Percentiles rank a stretch among this genome's conserved stretches.
Conservation (phyloP, 2,888 invertebrate species). For the Galerucella calmariensis region DNA sequence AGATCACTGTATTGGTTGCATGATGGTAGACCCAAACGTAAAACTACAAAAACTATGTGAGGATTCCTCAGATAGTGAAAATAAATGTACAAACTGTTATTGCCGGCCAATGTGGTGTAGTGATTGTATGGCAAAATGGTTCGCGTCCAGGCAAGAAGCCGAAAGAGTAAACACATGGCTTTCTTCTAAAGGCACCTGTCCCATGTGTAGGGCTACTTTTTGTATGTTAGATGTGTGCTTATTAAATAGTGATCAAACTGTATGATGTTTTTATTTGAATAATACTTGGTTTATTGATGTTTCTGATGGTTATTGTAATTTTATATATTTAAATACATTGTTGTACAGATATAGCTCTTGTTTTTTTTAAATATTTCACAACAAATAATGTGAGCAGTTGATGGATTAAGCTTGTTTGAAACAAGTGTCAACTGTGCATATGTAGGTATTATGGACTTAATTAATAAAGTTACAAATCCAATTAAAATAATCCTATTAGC, state of each 20-base stretch:
- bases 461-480: not conserved
- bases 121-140: conserved; percentile 88
- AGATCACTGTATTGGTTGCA: conserved; percentile 90
- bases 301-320: not conserved
- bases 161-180: conserved; percentile 81
- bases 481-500: not conserved
- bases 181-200: conserved; percentile 85
- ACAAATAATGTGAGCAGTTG: no score
- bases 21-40: conserved; percentile 81
- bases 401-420: no score
- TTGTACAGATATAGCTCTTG: no score
- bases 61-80: conserved; percentile 62
- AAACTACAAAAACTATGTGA: conserved; percentile 78
- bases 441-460: no score
- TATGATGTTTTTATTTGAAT: not conserved
- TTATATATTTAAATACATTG: not conserved
- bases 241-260: conserved; percentile 17
- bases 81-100: conserved; percentile 70
- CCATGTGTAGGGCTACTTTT: conserved; percentile 86
- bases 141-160: conserved; percentile 83
- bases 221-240: conserved; percentile 84
- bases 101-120: conserved; percentile 92
- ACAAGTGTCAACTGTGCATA: no score
- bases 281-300: not conserved
- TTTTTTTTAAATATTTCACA: no score